phyloP scores from a whole-genome alignment of 2,113 vertebrate genomes.

The Nesoenas mayeri region DNA sequence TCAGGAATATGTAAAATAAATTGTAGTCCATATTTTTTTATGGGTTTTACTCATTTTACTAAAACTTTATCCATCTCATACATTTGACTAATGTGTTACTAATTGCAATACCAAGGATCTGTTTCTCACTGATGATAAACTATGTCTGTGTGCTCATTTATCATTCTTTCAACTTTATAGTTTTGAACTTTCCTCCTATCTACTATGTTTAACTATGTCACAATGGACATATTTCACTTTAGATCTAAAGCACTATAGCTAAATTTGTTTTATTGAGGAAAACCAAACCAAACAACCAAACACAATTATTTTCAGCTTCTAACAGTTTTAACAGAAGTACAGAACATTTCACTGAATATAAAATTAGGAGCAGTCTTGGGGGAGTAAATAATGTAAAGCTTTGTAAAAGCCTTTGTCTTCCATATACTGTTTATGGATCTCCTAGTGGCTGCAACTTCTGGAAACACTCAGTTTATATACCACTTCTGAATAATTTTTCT shows the following conservation, averaged over 20 bases:
- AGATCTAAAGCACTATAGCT: neutral
- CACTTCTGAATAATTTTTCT: neutral
- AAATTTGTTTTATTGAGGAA: neutral
- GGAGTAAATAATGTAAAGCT: neutral
- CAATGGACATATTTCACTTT: neutral
- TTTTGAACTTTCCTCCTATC: neutral
- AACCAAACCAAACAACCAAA: neutral
- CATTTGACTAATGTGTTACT: neutral
- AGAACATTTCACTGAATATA: neutral
- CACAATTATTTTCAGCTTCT: neutral
- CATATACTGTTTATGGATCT: neutral
- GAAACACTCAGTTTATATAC: neutral
- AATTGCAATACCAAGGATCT: neutral
- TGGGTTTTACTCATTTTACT: fast-evolving
- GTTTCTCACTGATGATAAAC: neutral
- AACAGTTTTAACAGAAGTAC: neutral
- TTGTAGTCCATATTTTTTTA: neutral
- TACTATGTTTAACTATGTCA: neutral
- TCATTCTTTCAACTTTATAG: neutral
- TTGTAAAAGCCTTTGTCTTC: neutral
- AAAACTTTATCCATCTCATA: neutral
- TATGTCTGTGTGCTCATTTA: neutral
- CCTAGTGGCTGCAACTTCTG: neutral
- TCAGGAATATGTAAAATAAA: neutral
- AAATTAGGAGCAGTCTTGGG: neutral